These are phyloP conservation scores for Dermochelys coriacea DNA, from an alignment of 2,797 vertebrate species.

Conservation along the genomic window DNA sequence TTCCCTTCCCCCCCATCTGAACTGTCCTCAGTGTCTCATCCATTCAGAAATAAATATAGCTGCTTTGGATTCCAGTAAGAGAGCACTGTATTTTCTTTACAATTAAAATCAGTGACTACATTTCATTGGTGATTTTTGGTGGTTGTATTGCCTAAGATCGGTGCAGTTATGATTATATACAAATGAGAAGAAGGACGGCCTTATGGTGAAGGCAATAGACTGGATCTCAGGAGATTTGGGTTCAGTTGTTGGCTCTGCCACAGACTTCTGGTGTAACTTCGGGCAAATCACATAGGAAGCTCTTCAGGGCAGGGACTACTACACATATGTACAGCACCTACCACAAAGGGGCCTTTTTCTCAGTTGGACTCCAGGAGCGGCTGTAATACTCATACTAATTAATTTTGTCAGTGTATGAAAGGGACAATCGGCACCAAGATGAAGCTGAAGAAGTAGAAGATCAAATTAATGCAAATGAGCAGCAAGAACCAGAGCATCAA, in stretches of 20 bases:
- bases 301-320: background rate
- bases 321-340: accelerated
- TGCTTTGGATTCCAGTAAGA: conserved; percentile 16
- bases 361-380: background rate
- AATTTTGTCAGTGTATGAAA: conserved; percentile 79
- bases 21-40: conserved; percentile 6
- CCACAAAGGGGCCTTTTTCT: background rate
- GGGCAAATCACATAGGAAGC: background rate
- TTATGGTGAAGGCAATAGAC: background rate
- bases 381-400: conserved; percentile 1
- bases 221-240: background rate
- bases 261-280: background rate
- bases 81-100: background rate
- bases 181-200: background rate
- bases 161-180: background rate
- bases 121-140: background rate
- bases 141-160: background rate
- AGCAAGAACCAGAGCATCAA: conserved; percentile 67
- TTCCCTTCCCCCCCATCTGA: background rate
- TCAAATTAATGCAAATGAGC: conserved; percentile 76
- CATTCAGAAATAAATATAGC: background rate
- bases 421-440: conserved; percentile 80
- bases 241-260: background rate
- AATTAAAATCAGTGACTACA: conserved; percentile 15
- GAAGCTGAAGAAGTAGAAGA: conserved; percentile 81